Percentiles rank a stretch among this genome's conserved stretches.
These are phyloP conservation scores for Leucoraja ocellata DNA, from an alignment of 2,797 vertebrate species.

Conservation along the genomic window DNA sequence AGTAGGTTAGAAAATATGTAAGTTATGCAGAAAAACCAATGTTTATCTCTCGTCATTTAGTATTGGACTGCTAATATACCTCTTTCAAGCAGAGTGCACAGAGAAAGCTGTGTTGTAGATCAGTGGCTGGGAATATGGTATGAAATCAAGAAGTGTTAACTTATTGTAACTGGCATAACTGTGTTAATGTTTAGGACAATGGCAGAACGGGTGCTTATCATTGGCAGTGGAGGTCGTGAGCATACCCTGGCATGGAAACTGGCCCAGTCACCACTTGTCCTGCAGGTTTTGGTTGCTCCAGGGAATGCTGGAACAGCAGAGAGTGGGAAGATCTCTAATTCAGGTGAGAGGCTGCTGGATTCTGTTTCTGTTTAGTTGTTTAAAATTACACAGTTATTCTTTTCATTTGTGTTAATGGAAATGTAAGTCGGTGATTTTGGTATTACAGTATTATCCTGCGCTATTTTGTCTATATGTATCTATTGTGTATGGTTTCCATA, in stretches of 20 bases:
- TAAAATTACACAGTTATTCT: not conserved
- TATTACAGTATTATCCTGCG: not conserved
- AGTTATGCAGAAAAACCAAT: not conserved
- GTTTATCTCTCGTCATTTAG: not conserved
- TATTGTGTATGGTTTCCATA: not conserved
- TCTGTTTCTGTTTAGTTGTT: not conserved
- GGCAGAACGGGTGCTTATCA: constrained; percentile 77
- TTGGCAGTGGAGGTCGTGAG: constrained; percentile 81
- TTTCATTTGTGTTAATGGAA: not conserved
- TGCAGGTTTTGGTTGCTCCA: constrained; percentile 80
- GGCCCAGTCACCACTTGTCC: constrained; percentile 74
- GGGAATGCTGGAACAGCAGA: constrained; percentile 83
- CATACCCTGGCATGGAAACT: constrained; percentile 87
- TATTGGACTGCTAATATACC: not conserved
- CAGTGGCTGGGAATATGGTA: not conserved
- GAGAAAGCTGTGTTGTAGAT: not conserved
- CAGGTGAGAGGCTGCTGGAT: constrained; percentile 59
- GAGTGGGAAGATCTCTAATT: constrained; percentile 78
- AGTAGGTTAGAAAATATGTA: not conserved
- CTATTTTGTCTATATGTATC: not conserved
- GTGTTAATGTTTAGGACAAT: constrained; percentile 55
- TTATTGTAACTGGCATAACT: not conserved
- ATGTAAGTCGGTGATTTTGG: not conserved
- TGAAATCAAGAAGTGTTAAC: not conserved
- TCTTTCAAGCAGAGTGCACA: not conserved